Percentiles rank a stretch among this genome's conserved stretches.
Conservation (phyloP, 1,140 invertebrate species). For the Plodia interpunctella region DNA sequence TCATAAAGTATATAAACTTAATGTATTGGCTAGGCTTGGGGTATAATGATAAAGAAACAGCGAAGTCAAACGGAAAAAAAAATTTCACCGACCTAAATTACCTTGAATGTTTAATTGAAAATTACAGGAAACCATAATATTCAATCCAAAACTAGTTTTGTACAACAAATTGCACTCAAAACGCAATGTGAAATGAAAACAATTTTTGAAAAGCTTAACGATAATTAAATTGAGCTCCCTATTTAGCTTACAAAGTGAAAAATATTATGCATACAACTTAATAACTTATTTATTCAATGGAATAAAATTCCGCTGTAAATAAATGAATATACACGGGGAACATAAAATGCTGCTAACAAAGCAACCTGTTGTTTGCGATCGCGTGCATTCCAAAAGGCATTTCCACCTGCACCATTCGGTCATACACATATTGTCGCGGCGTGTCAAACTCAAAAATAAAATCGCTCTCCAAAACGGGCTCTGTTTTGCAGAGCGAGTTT, state of each 20-base stretch:
- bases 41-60: too few relatives aligned
- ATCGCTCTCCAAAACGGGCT: too few relatives aligned
- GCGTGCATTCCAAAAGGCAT: constrained; percentile 6
- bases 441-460: too few relatives aligned
- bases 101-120: too few relatives aligned
- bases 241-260: constrained; percentile 5
- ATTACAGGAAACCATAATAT: too few relatives aligned
- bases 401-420: background rate
- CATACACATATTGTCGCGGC: too few relatives aligned
- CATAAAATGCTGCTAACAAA: constrained; percentile 9
- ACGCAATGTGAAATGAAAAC: background rate
- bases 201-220: background rate
- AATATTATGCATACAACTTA: constrained; percentile 8
- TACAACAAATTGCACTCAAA: too few relatives aligned
- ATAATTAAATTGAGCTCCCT: background rate
- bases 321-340: background rate
- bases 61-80: too few relatives aligned
- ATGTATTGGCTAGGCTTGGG: background rate
- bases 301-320: constrained; percentile 14
- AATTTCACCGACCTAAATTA: too few relatives aligned
- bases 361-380: constrained; percentile 18
- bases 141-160: too few relatives aligned
- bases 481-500: too few relatives aligned
- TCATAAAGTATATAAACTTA: constrained; percentile 36
- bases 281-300: constrained; percentile 13